Base-by-base conservation (phyloP, 2,888 invertebrate genomes). In the Rhagium mordax region DNA sequence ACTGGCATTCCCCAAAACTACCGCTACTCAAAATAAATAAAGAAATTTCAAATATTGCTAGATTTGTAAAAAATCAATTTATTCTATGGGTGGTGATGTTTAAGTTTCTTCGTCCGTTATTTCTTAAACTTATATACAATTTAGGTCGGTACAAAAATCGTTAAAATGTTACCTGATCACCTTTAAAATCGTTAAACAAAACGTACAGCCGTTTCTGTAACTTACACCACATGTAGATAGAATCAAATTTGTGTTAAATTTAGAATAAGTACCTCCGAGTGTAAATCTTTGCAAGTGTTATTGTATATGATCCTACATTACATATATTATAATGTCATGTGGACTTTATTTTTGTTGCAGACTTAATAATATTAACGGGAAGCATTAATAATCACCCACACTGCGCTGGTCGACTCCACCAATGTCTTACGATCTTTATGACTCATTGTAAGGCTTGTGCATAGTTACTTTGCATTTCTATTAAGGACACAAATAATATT, bases 321-420 rank as follows among this genome's bases (percentile, higher is more conserved):
- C 53, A 78, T 77, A 74, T 70, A 67, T 78, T 74, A 77, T 41
- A 8, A 62, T 55, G 76, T 71, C 74, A 66, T 59, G 61, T 68
- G 51, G 69, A 71, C 70, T 75, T 78, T 77, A 76, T 78, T 76
- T 78, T 72, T 70, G 73, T 71, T 72, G 69, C 71, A 76, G 72
- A 72, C 75, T 71, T 71, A 75, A 75, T 75, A 77, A 65, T 67
- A 62, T 75, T 78, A 78, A 77, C 75, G 76, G 75, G 72, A 75
- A 70, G 48, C 76, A 78, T 78, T 77, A 78, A 78, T 78, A 75
- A 74, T 76, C 78, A 74, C 78, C 78, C 78, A 78, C 78, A 74
- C 64, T 64, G 7, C 20, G 47, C 13, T 21, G 24, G 53, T 53
- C 15, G 82, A 80, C 80, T 81, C 81, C 80, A 80, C 82, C 71